Base-by-base conservation (phyloP, 2,888 invertebrate genomes). In the Mycogona germanica region DNA sequence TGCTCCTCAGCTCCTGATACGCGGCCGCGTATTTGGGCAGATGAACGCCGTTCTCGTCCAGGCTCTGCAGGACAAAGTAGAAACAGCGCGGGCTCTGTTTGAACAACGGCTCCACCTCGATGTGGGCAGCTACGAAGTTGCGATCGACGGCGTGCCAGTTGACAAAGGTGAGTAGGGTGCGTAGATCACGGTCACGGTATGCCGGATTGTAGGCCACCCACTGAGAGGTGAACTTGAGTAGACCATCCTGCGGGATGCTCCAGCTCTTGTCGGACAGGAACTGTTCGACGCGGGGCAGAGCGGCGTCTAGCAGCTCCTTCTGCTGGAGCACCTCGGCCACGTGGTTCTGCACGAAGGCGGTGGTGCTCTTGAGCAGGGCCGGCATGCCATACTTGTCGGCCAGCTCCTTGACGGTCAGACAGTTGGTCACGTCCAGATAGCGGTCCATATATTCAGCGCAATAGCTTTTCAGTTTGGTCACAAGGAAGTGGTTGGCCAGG, bases 391-490 rank as follows among this genome's bases (percentile, higher is more conserved):
- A 80, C 61, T 76, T 74, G 58, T 76, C 73, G 2, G 78, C 77
- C 61, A 80, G 67, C 60, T 76, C 76, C 64, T 75, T 75, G 6
- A 78, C 77, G 58, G 75, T 74, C 23, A 80, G 69, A 67, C 80
- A 79, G 68, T 80, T 81, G 52, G 75, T 73, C 42, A 76, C 67
- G 65, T 76, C 77, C 59, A 81, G 64, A 67, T 77, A 78, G 50
- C 77, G 71, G 59, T 78, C 76, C 61, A 81, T 67, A 62, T 77
- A 80, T 62, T 79, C 78, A 55, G 77, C 76, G 70, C 81, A 81
- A 64, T 79, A 77, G 58, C 69, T 70, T 63, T 79, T 78, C 59
- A 81, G 67, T 65, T 75, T 75, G 30, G 72, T 70, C 55, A 80
- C 73, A 62, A 79, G 70, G 65, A 80, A 78, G 65, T 78, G 77